Base-by-base conservation (phyloP, 2,888 invertebrate genomes). In the Plusia festucae region DNA sequence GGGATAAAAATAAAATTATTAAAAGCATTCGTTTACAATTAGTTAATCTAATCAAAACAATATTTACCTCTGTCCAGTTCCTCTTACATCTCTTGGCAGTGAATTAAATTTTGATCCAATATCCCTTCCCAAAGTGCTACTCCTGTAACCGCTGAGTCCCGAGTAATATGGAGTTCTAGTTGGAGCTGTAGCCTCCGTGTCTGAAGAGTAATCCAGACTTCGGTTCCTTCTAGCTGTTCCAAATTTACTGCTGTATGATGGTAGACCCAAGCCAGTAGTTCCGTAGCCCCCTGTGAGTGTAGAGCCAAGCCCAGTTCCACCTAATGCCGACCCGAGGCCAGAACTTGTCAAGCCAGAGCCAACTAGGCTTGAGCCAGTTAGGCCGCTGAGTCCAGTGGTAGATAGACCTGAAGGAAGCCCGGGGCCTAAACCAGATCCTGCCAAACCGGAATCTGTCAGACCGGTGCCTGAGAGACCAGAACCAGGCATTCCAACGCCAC, bases 151-250 rank as follows among this genome's bases (percentile, higher is more conserved):
- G 79, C 94, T 94, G 49, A 95, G 85, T 15, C 94, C 96, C 81
- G 97, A 97, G 90, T 98, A 98, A 86, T 98, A 97, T 59, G 97
- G 97, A 77, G 95, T 89, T 70, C 97, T 95, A 15, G 97, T 96
- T 7, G 97, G 97, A 70, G 97, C 97, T 0, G 98, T 98, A n/a
- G 98, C 98, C 94, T 99, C 99, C 0, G 99, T 99, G 88, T 99
- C 99, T 57, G 99, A 99, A 24, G 99, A 99, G 91, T 98, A 98
- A 92, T 98, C 98, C 88, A 99, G 94, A 76, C 97, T 97, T 81
- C 98, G 95, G 82, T 97, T 97, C 74, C 98, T 96, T 83, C 98
- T 96, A 1, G 96, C 96, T 70, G 97, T 94, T 6, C 97, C 95
- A 78, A 95, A 96, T 81, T 95, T 95, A 72, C 89, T 88, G 60